A percentile compares a stretch with the other conserved stretches of the same genome.
Conservation (phyloP, 2,888 invertebrate species). For the Clivina fossor region DNA sequence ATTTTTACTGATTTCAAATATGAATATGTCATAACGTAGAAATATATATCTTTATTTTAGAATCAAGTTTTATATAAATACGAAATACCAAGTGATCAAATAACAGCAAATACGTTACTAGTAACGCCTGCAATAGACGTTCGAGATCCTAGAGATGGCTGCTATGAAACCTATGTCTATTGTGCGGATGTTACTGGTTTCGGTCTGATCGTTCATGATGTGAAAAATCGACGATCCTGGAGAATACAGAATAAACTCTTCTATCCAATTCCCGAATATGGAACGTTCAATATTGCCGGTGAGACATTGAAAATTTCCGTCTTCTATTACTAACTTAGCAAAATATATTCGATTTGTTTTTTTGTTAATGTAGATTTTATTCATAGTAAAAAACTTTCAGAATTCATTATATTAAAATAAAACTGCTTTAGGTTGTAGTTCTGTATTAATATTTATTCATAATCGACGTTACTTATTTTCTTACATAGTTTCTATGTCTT, state of each 20-base stretch:
- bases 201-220: conserved; percentile 66
- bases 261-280: conserved; percentile 66
- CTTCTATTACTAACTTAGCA: too few relatives aligned
- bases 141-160: conserved; percentile 53
- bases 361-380: too few relatives aligned
- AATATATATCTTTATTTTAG: conserved; percentile 44
- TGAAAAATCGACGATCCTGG: conserved; percentile 61
- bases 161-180: conserved; percentile 66
- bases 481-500: too few relatives aligned
- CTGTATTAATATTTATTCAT: too few relatives aligned
- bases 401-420: too few relatives aligned
- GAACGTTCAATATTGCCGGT: conserved; percentile 65
- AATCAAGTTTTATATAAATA: conserved; percentile 62
- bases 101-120: conserved; percentile 57
- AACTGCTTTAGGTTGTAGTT: too few relatives aligned
- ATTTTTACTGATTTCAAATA: neutral
- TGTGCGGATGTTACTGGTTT: conserved; percentile 68
- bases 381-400: too few relatives aligned
- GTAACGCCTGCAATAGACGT: conserved; percentile 69
- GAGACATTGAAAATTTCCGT: too few relatives aligned
- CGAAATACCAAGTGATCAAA: conserved; percentile 57
- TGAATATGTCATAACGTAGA: too few relatives aligned
- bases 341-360: too few relatives aligned
- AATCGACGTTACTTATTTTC: too few relatives aligned
- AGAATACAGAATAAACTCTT: conserved; percentile 63